A percentile compares a stretch with the other conserved stretches of the same genome.
These are phyloP conservation scores for Tychaedon coryphoeus DNA, from an alignment of 2,113 vertebrate genomes.

Conservation along the genomic window DNA sequence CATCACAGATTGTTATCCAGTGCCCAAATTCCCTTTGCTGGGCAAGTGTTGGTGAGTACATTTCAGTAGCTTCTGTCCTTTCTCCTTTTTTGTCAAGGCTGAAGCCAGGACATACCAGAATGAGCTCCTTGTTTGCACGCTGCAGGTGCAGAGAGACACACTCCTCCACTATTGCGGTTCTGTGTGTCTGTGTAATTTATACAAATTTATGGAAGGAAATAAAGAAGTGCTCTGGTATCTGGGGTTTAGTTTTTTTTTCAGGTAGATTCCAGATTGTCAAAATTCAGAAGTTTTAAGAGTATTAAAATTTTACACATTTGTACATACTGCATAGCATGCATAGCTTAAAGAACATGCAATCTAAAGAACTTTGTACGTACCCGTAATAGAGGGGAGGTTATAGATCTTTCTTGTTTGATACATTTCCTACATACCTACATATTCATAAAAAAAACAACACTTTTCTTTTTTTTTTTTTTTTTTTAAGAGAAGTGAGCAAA, in stretches of 20 bases:
- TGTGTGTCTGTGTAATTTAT: not conserved
- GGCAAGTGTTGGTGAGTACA: not conserved
- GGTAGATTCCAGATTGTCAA: not conserved
- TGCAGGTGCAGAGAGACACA: not conserved
- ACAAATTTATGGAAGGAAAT: not conserved
- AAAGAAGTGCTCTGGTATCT: not conserved
- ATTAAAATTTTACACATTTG: not conserved
- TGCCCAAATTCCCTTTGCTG: not conserved
- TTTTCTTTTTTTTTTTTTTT: not conserved
- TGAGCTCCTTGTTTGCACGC: not conserved
- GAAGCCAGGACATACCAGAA: not conserved
- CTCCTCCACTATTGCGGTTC: fast-evolving
- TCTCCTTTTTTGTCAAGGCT: not conserved
- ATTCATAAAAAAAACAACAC: not conserved
- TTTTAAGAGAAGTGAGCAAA: not conserved
- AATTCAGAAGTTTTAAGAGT: not conserved
- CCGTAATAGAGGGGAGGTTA: not conserved
- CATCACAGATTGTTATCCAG: not conserved
- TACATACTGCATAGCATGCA: not conserved
- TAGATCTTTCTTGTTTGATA: not conserved
- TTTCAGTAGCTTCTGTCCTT: not conserved
- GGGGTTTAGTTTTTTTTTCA: not conserved
- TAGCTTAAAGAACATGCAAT: not conserved
- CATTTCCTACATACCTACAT: not conserved
- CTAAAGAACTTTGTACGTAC: not conserved